Evolutionary conservation across 2,888 invertebrate species (phyloP), one percentile per base, ranked within the genome.

Genomic region (Belgica antarctica): DNA sequence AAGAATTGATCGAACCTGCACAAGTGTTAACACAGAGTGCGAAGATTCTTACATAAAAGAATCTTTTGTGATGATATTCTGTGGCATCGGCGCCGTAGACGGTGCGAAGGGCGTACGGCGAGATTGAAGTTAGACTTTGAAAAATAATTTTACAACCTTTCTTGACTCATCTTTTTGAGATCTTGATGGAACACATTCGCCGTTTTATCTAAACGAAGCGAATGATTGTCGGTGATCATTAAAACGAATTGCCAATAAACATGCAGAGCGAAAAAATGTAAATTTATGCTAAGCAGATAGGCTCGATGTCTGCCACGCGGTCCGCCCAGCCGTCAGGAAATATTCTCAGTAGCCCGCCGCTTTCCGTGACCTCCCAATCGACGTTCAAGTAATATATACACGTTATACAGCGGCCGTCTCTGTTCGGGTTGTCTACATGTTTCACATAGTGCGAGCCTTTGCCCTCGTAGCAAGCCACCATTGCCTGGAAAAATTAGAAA

Each of bases 401-500:
- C 5, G 98, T 98, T 77, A 98, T 93, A 77, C 96, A 95, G 73
- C 98, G 86, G 17, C 98, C 98, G 81, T 98, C 98, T 76, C 88
- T 87, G 80, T 95, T 94, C 4, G 98, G 97, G 82, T 98, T 98
- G 81, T 98, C 98, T 47, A 98, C 94, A 80, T 98, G 98, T 80
- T 95, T 94, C 70, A 97, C 93, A 80, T 98, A 98, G 77, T 93
- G 92, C 10, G 94, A 89, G 70, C 95, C 95, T 68, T 89, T 87
- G 28, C 96, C 97, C 0, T 97, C 98, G 80, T 98, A 98, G 78
- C 96, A 96, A 41, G 98, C 97, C 41, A 98, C 92, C 98, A 98
- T 98, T 31, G 96, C 97, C 96, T 97, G 81, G 4, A 25, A 61
- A 15, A 61, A 28, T 31, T 31, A 31, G 12, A 31, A 8, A 12